A percentile compares a stretch with the other conserved stretches of the same genome.
These are phyloP conservation scores for Anguilla obscura DNA, from an alignment of 2,797 vertebrate species.

Conservation along the genomic window DNA sequence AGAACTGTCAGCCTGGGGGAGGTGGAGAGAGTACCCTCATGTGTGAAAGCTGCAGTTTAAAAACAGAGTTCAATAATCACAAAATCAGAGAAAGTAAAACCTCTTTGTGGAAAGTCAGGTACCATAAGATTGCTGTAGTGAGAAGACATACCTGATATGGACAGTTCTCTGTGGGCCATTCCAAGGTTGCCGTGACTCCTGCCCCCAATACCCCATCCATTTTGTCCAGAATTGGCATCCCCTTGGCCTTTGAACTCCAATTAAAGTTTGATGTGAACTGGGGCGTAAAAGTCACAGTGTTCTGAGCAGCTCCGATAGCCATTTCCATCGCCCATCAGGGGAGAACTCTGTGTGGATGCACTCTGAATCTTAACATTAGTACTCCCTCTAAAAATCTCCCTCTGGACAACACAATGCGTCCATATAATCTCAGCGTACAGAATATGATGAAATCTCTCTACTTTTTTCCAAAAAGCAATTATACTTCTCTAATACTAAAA, in stretches of 20 bases:
- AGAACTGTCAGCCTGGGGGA: not conserved
- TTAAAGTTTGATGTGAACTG: slow-evolving; percentile 40
- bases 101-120: slow-evolving; percentile 4
- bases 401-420: not conserved
- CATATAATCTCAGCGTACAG: not conserved
- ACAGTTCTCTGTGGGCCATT: not conserved
- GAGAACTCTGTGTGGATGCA: not conserved
- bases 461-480: not conserved
- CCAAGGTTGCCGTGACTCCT: slow-evolving; percentile 27
- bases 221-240: slow-evolving; percentile 24
- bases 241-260: slow-evolving; percentile 33
- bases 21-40: not conserved
- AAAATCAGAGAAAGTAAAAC: slow-evolving; percentile 1
- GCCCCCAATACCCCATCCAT: slow-evolving; percentile 33
- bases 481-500: not conserved
- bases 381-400: not conserved
- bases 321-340: slow-evolving; percentile 1
- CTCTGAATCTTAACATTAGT: not conserved
- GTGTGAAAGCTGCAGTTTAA: not conserved
- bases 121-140: not conserved
- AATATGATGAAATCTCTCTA: not conserved
- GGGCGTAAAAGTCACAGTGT: slow-evolving; percentile 23
- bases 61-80: not conserved
- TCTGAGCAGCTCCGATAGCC: slow-evolving; percentile 10
- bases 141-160: slow-evolving; percentile 5